Evolutionary conservation across 2,797 vertebrate genomes (phyloP), one percentile per base, ranked within the genome.

Genomic region (Eulemur albifrons): DNA sequence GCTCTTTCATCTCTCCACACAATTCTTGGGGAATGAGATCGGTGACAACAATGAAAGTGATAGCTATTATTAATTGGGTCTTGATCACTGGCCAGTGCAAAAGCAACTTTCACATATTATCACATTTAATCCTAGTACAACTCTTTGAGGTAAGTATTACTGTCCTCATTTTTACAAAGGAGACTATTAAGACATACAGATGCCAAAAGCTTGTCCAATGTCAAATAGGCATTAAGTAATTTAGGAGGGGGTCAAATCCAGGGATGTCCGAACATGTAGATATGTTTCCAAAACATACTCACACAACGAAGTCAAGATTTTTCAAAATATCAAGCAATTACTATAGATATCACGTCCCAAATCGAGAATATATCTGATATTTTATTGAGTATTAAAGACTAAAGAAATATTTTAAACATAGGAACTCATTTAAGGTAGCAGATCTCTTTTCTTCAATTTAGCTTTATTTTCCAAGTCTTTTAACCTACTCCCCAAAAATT

Each of bases 141-240:
- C 67, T 14, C 6, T 73, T 35, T 10, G 43, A 70, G 32, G 7
- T 70, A 93, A 14, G 17, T 40, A 52, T 27, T 65, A 59, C 32
- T 54, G 25, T 52, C 43, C 8, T 79, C 45, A 45, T 20, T 82
- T 85, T 93, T 63, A 90, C 30, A 72, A 70, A 82, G 7, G 13
- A 87, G 63, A 90, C 77, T 38, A n/a, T 48, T 77, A 94, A 86
- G 17, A 93, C 25, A 80, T 59, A 89, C 32, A 96, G 45, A 83
- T 52, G 40, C 4, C 23, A 35, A 65, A 85, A 79, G 25, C 6
- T 72, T 61, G 23, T 76, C 9, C 10, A 61, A 75, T 11, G 13
- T 89, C n/a, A 75, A 85, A 80, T 1, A 80, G 11, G 57, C 5
- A 65, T 30, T 86, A 72, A 93, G 21, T 70, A 75, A 88, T 14